These are phyloP conservation scores for Cheiracanthium punctorium DNA, from an alignment of 2,888 invertebrate species.

Conservation along the genomic window DNA sequence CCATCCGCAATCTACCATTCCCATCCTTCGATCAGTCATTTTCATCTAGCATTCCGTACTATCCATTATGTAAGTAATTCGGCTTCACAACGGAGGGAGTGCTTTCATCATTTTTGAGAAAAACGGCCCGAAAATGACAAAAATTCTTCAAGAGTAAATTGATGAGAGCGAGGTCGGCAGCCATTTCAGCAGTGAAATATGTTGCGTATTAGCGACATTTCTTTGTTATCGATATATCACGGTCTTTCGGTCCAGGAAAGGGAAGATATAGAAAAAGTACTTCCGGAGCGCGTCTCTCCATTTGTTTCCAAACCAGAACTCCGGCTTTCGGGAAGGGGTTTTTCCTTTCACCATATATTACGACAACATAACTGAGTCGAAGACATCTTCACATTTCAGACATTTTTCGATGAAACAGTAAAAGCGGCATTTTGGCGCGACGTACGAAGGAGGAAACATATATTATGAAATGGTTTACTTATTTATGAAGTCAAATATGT, in stretches of 20 bases:
- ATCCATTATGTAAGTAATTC: slow-evolving; percentile 8
- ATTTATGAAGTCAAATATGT: no score
- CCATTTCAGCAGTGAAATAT: slow-evolving; percentile 23
- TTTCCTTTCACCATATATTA: background rate
- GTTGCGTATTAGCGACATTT: slow-evolving; percentile 22
- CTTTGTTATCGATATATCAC: slow-evolving; percentile 29
- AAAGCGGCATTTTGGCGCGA: no score
- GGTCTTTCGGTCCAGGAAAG: background rate
- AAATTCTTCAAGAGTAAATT: slow-evolving; percentile 10
- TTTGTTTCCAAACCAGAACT: slow-evolving; percentile 4
- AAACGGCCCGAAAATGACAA: slow-evolving; percentile 6
- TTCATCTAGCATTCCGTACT: slow-evolving; percentile 1
- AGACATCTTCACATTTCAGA: background rate
- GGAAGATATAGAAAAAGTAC: slow-evolving; percentile 24
- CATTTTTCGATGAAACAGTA: background rate
- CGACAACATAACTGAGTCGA: background rate
- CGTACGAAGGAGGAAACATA: no score
- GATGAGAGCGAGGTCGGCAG: slow-evolving; percentile 10
- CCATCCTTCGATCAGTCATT: background rate
- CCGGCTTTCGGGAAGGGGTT: background rate
- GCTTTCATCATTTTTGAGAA: slow-evolving; percentile 8
- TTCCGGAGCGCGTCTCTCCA: slow-evolving; percentile 20
- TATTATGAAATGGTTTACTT: no score
- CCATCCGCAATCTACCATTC: background rate
- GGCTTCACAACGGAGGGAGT: background rate